Base-by-base conservation (phyloP, 2,888 invertebrate species). In the Athetis lepigone region DNA sequence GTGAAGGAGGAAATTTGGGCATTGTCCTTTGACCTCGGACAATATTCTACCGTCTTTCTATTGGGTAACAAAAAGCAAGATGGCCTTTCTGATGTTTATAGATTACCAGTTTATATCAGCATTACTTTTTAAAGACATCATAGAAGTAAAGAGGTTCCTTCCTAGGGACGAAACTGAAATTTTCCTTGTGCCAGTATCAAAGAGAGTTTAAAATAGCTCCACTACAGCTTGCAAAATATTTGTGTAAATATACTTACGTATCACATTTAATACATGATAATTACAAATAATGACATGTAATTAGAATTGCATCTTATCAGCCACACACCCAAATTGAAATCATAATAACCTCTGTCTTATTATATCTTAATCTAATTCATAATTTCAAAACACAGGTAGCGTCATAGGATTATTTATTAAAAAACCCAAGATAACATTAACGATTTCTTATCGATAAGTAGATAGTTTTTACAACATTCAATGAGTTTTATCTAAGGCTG, bases 381-480 rank as follows among this genome's bases (percentile, higher is more conserved):
- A 19, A 21, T 58, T 56, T 51, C n/a, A 52, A 52, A 66, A 76
- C 36, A 52, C 58, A 55, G 50, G 70, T 73, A 76, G 78, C 62
- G 54, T 59, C 66, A 70, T 50, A 18, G n/a, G 60, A 70, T 70
- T 56, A 62, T 62, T 47, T 52, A 47, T 21, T 43, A 45, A 61
- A 60, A 49, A 69, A 66, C 50, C 67, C 45, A 57, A 56, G 77
- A 71, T 76, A 54, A 18, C 16, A 2, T 29, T 60, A 45, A 60
- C 25, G 55, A 49, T 37, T 50, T 43, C 37, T 66, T 63, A 77
- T 63, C 59, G 29, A 50, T 45, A 37, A 39, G 36, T 39, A 37
- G 21, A 70, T 72, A 57, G 46, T 65, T 72, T 75, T 73, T 64
- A 55, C 55, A 60, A 65, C 67, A 52, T 63, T 79, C 58, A 73